Base-by-base conservation (phyloP, 2,888 invertebrate species). In the Mantis religiosa region DNA sequence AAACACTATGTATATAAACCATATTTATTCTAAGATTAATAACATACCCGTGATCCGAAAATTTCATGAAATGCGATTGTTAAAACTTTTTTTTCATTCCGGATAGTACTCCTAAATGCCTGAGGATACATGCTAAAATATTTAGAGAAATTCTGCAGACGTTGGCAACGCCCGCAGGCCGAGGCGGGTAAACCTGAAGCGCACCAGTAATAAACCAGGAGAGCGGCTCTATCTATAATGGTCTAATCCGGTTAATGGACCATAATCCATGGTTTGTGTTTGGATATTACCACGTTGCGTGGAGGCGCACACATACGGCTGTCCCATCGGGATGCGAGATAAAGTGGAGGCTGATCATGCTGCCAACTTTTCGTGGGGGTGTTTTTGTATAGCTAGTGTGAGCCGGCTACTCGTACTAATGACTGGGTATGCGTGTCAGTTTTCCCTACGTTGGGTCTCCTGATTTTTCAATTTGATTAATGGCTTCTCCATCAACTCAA, bases 161-260 rank as follows among this genome's bases (percentile, higher is more conserved):
- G 54, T 71, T 71, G 54, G 54, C 54, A 71, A 71, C 54, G 25
- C 54, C 54, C 20, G 54, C 54, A 71, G 54, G 54, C 54, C 54
- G 54, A 1, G 54, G 54, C 54, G 54, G 54, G 54, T 25, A 71
- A 71, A 71, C 54, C 54, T 85, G 82, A n/a, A 87, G n/a, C 34
- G 27, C 81, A 27, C 54, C 82, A 87, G 81, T 82, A 81, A 81
- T 87, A 25, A 87, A 87, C 81, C 30, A n/a, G 30, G 28, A 30
- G n/a, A 27, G 20, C 27, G 82, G 30, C 87, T n/a, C 87, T 87
- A 30, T 71, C 86, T 28, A 25, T 87, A 81, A 34, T 82, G 87
- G 87, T 87, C 28, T 87, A 87, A 87, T 87, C 81, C 87, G 8
- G 87, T 87, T 87, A 81, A 87, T 87, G 87, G 82, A 41, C 81